phyloP scores from a whole-genome alignment of 1,140 invertebrate genomes.

The Dolichoris vasculosae region DNA sequence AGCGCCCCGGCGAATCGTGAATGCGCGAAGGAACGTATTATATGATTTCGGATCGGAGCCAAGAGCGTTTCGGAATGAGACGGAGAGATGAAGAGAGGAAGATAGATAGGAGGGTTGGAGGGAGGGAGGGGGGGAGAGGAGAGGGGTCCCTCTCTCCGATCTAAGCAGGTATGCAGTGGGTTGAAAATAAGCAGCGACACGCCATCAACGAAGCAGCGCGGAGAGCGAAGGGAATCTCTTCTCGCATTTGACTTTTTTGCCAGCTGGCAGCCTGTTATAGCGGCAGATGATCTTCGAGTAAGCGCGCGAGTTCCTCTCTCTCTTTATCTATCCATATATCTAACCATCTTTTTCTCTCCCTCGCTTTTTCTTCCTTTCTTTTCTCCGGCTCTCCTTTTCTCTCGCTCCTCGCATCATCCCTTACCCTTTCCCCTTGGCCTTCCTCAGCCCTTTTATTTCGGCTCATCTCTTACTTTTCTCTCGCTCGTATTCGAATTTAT shows the following conservation, averaged over 20 bases:
- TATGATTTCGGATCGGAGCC: constrained; percentile 70
- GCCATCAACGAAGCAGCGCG: constrained; percentile 70
- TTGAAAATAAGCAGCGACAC: constrained; percentile 74
- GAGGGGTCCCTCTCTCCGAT: constrained; percentile 65
- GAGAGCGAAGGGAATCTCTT: constrained; percentile 48
- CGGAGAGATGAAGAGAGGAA: neutral
- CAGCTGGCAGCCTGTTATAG: constrained; percentile 73
- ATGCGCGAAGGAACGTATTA: constrained; percentile 59
- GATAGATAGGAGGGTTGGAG: neutral
- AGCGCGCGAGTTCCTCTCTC: constrained; percentile 55
- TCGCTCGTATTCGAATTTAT: constrained; percentile 25
- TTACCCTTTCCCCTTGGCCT: constrained; percentile 24
- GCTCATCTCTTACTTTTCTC: constrained; percentile 63
- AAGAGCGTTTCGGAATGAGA: constrained; percentile 64
- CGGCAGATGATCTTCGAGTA: constrained; percentile 71
- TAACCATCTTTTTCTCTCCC: constrained; percentile 38
- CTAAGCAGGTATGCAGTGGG: constrained; percentile 71
- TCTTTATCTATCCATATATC: neutral
- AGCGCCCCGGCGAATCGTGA: constrained; percentile 32
- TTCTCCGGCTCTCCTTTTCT: constrained; percentile 15
- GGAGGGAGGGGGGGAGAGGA: no score
- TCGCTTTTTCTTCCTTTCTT: neutral
- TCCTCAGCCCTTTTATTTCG: constrained; percentile 61
- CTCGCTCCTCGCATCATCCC: constrained; percentile 31
- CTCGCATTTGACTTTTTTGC: constrained; percentile 74